Base-by-base conservation (phyloP, 2,888 invertebrate species). In the Myopa testacea region DNA sequence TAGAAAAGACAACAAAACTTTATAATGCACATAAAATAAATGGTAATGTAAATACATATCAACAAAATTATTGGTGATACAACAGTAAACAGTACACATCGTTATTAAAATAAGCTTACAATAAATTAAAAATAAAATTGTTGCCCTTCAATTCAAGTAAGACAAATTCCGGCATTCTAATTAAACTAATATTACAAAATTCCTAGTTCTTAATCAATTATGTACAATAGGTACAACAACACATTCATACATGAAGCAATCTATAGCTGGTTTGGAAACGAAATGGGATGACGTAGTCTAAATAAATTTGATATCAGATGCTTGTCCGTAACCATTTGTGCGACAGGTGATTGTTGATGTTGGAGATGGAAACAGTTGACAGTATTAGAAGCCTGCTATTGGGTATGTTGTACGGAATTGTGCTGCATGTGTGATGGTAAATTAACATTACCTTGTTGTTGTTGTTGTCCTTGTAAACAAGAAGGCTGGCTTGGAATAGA, bases 401-500 rank as follows among this genome's bases (percentile, higher is more conserved):
- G 88, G 82, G 85, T 84, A 81, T 86, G 88, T 80, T 87, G 87
- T 69, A 82, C 82, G 78, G 84, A 84, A 74, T 85, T 85, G 82
- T 85, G 85, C 81, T 83, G 88, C 81, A 87, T 83, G 79, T 87
- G 88, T 78, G 87, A 85, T 81, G 87, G 88, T 82, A 88, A 83
- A 82, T 83, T 84, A 38, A 81, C 78, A 58, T 79, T 80, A 75
- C 80, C 81, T 12, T 63, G 74, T 38, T 74, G 80, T 63, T 79
- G 78, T 74, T 82, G 81, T 74, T 82, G 81, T 79, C 83, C 80
- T 77, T 82, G 78, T 78, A 84, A 82, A 60, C 81, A 82, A 37
- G 86, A 84, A 72, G 84, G 82, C 76, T 85, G 79, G 73, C 84
- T 83, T 87, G 93, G 92, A 91, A 93, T 91, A 84, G 92, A 91